These are phyloP conservation scores for Ascidia mentula DNA, from an alignment of 23 tunicate genomes.

Conservation along the genomic window DNA sequence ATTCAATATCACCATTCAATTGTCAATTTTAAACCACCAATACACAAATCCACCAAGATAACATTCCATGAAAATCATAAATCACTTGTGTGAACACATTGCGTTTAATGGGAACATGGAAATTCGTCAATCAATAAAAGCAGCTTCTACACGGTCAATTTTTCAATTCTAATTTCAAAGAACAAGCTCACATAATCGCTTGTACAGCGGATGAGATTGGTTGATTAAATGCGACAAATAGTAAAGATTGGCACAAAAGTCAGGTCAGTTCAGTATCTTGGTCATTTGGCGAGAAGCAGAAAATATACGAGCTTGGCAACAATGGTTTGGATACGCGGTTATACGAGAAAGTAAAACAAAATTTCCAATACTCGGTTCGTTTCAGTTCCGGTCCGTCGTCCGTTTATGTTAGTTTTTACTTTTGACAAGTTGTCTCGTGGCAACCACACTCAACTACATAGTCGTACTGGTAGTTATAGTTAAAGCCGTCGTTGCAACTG, in stretches of 20 bases:
- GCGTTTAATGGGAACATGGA: no score
- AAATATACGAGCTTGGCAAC: no score
- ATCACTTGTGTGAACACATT: no score
- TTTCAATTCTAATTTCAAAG: no score
- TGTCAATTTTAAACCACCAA: no score
- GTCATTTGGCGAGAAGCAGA: not conserved
- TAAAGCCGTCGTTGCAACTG: not conserved
- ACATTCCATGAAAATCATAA: no score
- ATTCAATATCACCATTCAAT: no score
- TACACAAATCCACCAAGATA: no score
- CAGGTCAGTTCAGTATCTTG: not conserved
- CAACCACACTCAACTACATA: conserved; percentile 3
- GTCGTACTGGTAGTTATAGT: not conserved
- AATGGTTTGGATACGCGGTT: not conserved
- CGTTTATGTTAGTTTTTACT: not conserved
- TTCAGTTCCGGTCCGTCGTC: not conserved
- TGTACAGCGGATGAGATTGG: no score
- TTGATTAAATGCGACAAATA: not conserved
- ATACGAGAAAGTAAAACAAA: not conserved
- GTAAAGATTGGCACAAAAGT: not conserved
- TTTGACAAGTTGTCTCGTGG: conserved; percentile 2
- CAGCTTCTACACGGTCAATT: no score
- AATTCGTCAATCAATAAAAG: no score
- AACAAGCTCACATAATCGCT: no score
- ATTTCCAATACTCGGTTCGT: not conserved